Evolutionary conservation across 2,888 invertebrate species (phyloP).

Genomic region (Himalopsyche japonica): DNA sequence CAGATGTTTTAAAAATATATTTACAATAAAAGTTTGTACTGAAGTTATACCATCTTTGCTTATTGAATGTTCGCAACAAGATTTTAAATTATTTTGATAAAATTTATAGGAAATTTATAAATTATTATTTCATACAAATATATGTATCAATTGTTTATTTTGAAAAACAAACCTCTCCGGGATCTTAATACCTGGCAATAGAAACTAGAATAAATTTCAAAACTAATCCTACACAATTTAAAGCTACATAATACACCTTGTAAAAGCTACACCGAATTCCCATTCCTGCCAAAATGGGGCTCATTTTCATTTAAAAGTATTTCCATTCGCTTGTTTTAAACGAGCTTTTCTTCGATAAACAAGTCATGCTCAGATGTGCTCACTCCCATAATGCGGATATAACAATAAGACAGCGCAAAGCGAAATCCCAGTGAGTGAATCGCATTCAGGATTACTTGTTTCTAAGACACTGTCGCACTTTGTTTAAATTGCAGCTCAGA

Average conservation of each 20-base stretch:
- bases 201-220: background rate
- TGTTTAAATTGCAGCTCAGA: background rate
- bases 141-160: too few relatives aligned
- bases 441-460: constrained; percentile 3
- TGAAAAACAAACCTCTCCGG: too few relatives aligned
- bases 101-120: too few relatives aligned
- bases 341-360: constrained; percentile 1
- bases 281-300: background rate
- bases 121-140: too few relatives aligned
- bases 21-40: too few relatives aligned
- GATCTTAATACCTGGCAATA: too few relatives aligned
- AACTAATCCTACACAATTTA: background rate
- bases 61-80: too few relatives aligned
- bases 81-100: too few relatives aligned
- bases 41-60: too few relatives aligned
- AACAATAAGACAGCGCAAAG: background rate
- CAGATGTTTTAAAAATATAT: too few relatives aligned
- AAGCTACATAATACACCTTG: background rate
- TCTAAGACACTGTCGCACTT: background rate
- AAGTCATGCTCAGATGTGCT: constrained; percentile 6
- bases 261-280: background rate
- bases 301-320: constrained; percentile 1
- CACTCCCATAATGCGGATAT: background rate
- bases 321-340: background rate
- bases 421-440: background rate